Evolutionary conservation across 92 coral and sea anemone genomes (phyloP), one percentile per base, ranked within the genome.

Genomic region (Phenganax stokvisi): DNA sequence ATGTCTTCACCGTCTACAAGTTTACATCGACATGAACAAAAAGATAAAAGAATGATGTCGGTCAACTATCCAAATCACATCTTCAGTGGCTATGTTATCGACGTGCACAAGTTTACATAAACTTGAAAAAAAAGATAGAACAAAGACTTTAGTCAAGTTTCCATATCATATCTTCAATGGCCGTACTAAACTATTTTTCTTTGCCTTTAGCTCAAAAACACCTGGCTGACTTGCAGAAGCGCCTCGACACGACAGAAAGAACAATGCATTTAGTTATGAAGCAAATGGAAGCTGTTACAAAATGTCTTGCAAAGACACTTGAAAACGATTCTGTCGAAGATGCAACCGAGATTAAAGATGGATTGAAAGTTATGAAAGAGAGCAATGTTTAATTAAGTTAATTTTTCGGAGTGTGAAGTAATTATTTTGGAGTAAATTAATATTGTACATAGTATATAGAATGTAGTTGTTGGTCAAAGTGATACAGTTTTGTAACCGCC

Each of bases 191-290:
- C 9, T 60, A 53, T 71, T 10, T 27, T 53, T 69, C 27, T 71
- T 79, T 58, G 59, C 29, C 30, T 64, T n/a, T 82, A 94, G 98
- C 96, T 47, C 88, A 89, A 73, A 92, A 90, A 71, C 98, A 94
- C 79, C 82, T 94, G 56, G 89, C 96, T 31, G 99, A 92, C 75
- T 86, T 96, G 56, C 92, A 90, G 84, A 96, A 96, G 89, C 89
- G 99, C 67, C 87, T 96, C 85, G 99, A 96, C 83, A 96, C 99
- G 51, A 96, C 99, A 47, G 99, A 96, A 70, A 90, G 99, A 13
- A 96, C 99, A 51, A 96, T 96, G 99, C 99, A 96, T 75, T 89
- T 96, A 71, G 99, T 96, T 0, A 96, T 96, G 99, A 92, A 96
- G 72, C 99, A 96, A 81, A 96, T 96, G 99, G 99, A 96, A 67